Conservation (phyloP, 2,888 invertebrate genomes). For the Cheilosia vulpina region DNA sequence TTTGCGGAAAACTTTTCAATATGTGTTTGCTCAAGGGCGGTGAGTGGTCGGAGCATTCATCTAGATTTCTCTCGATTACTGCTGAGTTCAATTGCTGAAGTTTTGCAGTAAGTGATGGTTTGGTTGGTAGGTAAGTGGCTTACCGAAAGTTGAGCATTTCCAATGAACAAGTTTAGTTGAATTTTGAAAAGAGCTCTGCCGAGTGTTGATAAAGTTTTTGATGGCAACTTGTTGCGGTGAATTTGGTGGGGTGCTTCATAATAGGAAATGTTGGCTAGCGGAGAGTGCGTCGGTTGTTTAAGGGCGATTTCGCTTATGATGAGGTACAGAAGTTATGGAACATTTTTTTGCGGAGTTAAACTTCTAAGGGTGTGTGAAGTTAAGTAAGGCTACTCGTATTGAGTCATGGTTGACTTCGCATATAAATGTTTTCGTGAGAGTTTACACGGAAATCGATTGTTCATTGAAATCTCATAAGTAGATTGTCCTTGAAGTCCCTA, state of each 20-base stretch:
- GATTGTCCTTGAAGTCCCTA: too few relatives aligned
- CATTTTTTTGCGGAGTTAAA: too few relatives aligned
- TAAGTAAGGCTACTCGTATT: too few relatives aligned
- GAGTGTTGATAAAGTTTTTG: neutral
- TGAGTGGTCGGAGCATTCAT: neutral
- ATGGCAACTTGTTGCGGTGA: neutral
- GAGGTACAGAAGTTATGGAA: too few relatives aligned
- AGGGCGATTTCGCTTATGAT: too few relatives aligned
- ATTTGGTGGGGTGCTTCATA: neutral
- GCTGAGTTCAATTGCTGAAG: constrained; percentile 27
- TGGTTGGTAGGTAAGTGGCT: constrained; percentile 18
- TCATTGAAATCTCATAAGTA: too few relatives aligned
- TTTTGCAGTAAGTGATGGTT: constrained; percentile 5
- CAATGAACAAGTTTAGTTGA: neutral
- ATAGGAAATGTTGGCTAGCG: too few relatives aligned
- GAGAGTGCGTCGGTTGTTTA: too few relatives aligned
- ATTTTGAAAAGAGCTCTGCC: neutral
- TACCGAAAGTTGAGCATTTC: neutral
- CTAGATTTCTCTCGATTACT: neutral
- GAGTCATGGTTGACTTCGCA: too few relatives aligned
- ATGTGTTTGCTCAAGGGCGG: neutral
- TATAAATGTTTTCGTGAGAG: too few relatives aligned
- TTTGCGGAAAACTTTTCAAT: constrained; percentile 42
- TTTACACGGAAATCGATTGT: too few relatives aligned
- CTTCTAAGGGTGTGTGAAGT: too few relatives aligned